Evolutionary conservation across 1,140 invertebrate species (phyloP).

Genomic region (Samia ricini): DNA sequence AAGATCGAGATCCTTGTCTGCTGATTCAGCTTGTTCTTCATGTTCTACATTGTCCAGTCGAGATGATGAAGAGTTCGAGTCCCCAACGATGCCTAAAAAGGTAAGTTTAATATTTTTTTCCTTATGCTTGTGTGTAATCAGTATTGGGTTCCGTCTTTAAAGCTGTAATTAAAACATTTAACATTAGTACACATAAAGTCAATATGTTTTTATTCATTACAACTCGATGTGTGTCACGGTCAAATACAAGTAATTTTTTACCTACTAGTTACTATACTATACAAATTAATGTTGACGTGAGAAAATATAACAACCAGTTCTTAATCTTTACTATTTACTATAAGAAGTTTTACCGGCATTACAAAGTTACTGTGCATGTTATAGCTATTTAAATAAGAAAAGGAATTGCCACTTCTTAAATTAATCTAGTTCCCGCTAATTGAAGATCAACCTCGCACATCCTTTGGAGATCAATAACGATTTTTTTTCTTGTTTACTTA

Average conservation of each 20-base stretch:
- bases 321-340: background rate
- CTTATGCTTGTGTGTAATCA: background rate
- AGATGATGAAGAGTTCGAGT: conserved; percentile 79
- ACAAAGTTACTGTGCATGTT: too few relatives aligned
- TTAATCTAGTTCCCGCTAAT: too few relatives aligned
- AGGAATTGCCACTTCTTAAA: too few relatives aligned
- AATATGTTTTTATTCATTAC: conserved; percentile 5
- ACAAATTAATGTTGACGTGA: conserved; percentile 7
- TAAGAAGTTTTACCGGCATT: background rate
- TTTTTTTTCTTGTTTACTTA: too few relatives aligned
- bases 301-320: conserved; percentile 7
- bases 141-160: background rate
- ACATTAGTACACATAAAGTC: background rate
- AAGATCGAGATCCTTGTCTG: conserved; percentile 77
- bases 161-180: background rate
- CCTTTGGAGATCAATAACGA: too few relatives aligned
- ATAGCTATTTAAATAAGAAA: too few relatives aligned
- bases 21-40: conserved; percentile 81
- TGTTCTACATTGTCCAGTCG: conserved; percentile 84
- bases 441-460: too few relatives aligned
- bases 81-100: conserved; percentile 64
- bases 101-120: conserved; percentile 29
- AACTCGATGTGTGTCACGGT: conserved; percentile 9
- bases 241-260: conserved; percentile 10
- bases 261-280: conserved; percentile 3